phyloP scores from a whole-genome alignment of 2,797 vertebrate genomes.

The Syngnathus acus region DNA sequence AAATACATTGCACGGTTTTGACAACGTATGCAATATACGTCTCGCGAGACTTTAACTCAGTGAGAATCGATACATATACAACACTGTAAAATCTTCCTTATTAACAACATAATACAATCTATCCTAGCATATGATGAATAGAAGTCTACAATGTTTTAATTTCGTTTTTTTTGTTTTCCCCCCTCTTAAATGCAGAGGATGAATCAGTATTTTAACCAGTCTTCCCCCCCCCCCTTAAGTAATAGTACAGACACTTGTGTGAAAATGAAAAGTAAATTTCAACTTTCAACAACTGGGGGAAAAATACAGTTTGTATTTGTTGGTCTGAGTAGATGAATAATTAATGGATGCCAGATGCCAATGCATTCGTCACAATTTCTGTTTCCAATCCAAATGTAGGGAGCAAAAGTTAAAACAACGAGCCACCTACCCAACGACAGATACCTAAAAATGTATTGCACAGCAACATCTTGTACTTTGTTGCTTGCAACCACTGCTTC shows the following conservation, averaged over 20 bases:
- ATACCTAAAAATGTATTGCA: background rate
- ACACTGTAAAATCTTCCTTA: no score
- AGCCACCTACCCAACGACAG: background rate
- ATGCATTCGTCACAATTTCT: background rate
- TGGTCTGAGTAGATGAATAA: background rate
- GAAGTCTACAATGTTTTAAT: background rate
- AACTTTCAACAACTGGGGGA: background rate
- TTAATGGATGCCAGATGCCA: background rate
- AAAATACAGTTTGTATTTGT: background rate
- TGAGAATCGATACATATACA: no score
- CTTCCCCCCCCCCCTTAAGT: no score
- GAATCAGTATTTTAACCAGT: background rate
- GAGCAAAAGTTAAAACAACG: background rate
- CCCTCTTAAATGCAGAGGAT: background rate
- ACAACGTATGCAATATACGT: background rate
- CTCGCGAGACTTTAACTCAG: no score
- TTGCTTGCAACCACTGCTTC: background rate
- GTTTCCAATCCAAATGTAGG: background rate
- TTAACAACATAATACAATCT: background rate
- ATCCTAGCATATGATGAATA: no score
- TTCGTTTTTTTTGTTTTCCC: background rate
- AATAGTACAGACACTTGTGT: no score
- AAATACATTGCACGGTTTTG: background rate
- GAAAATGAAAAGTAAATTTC: no score
- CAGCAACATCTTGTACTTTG: background rate